A percentile compares a stretch with the other conserved stretches of the same genome.
Conservation (phyloP, 2,797 vertebrate genomes). For the Enteromius afrohamiltoni region DNA sequence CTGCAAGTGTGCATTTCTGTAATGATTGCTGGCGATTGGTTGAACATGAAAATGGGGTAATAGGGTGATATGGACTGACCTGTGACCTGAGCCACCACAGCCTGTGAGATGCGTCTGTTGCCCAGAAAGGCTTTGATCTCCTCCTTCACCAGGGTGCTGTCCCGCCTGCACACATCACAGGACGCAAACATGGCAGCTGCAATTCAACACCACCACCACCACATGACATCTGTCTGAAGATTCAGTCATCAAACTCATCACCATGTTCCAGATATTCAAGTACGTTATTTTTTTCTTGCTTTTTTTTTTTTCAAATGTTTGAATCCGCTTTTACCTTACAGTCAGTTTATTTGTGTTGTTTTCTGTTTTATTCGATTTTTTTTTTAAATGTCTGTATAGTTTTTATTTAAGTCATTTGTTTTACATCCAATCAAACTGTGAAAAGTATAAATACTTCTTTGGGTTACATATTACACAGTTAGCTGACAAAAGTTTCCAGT, state of each 20-base stretch:
- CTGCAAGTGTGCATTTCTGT: neutral
- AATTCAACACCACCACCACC: slow-evolving; percentile 54
- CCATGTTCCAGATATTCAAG: too few relatives aligned
- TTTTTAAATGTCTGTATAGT: too few relatives aligned
- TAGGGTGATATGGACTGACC: slow-evolving; percentile 74
- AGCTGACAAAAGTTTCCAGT: neutral
- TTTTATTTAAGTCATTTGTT: too few relatives aligned
- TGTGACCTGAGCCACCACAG: slow-evolving; percentile 98
- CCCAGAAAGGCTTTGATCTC: slow-evolving; percentile 98
- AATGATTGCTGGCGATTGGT: neutral
- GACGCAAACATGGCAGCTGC: slow-evolving; percentile 43
- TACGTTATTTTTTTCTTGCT: neutral
- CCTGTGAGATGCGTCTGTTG: slow-evolving; percentile 98
- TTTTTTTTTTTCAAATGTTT: neutral
- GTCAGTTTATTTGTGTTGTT: too few relatives aligned
- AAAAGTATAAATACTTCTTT: neutral
- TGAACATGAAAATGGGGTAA: neutral
- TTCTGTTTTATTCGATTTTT: too few relatives aligned
- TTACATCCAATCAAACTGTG: too few relatives aligned
- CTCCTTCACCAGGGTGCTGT: slow-evolving; percentile 97
- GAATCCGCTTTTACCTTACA: neutral
- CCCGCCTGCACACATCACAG: slow-evolving; percentile 83
- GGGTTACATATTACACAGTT: too few relatives aligned
- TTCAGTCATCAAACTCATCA: neutral
- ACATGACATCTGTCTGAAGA: neutral